Evolutionary conservation across 30 jellyfish, hydroid and myxozoan species (phyloP), one percentile per base, ranked within the genome.

Genomic region (Nemopilema nomurai): DNA sequence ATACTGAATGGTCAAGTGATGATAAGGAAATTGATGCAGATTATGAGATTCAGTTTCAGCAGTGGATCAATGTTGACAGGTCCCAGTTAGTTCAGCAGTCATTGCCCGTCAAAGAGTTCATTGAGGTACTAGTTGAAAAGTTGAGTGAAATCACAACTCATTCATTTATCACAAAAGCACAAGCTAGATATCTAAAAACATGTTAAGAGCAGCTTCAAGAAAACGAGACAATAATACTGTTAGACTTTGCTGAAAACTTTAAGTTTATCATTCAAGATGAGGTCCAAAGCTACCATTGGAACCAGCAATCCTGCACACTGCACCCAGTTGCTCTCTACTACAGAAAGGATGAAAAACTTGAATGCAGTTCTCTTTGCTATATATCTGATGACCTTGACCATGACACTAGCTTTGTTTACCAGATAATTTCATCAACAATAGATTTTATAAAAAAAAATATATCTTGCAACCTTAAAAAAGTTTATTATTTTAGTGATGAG

Each of bases 91-190:
- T 82, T 19, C 23, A 62, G 16, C 76, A 49, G 33, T 49, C 30
- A 16, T 41, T 77, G 50, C 85, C 91, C 16, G 84, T 88, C 27
- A n/a, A 52, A 33, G 96, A 87, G 8, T 65, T 74, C 53, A 63
- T 78, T 57, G 80, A 69, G 30, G 18, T 85, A 74, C 50, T 84
- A 20, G 64, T 75, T 19, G 89, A 64, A 26, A 74, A 76, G 49
- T 89, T 84, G 20, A 73, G 33, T 18, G 70, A 75, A 23, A 77
- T 84, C 27, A 90, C 97, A 17, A 52, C 92, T 19, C 97, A 90
- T 72, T 90, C 96, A 41, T 90, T 24, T 32, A 85, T 90, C 49
- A 41, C 96, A 25, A 84, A 76, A 76, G 51, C 82, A 53, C 92
- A 83, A 71, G 83, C 96, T 4, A 90, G 70, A 57, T 52, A 49